Evolutionary conservation across 1,140 invertebrate species (phyloP).

Genomic region (Sinonovacula constricta): DNA sequence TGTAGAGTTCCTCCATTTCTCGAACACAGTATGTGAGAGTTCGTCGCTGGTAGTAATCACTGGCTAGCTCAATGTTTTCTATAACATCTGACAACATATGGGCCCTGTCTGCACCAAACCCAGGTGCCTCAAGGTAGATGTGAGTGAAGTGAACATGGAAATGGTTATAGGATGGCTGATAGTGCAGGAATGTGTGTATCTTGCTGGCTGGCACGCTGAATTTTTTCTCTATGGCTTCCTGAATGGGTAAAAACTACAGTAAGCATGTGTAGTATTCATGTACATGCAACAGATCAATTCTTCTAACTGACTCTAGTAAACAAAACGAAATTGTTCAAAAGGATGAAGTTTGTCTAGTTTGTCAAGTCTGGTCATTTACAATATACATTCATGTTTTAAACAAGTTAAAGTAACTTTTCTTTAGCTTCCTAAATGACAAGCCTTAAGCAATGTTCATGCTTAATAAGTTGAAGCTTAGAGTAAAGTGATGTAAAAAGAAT

Average conservation of each 20-base stretch:
- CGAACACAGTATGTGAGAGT: constrained; percentile 82
- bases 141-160: constrained; percentile 96
- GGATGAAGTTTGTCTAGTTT: too few relatives aligned
- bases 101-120: constrained; percentile 88
- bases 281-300: too few relatives aligned
- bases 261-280: too few relatives aligned
- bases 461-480: too few relatives aligned
- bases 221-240: constrained; percentile 88
- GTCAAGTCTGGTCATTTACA: too few relatives aligned
- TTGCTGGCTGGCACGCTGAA: constrained; percentile 86
- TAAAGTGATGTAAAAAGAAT: too few relatives aligned
- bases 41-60: constrained; percentile 91
- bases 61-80: constrained; percentile 89
- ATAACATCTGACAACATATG: constrained; percentile 95
- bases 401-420: too few relatives aligned
- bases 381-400: too few relatives aligned
- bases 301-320: too few relatives aligned
- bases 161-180: constrained; percentile 98
- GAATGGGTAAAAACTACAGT: constrained; percentile 75
- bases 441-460: too few relatives aligned
- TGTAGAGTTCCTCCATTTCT: constrained; percentile 72
- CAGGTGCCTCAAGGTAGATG: constrained; percentile 88
- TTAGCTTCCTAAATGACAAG: too few relatives aligned
- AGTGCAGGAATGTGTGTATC: constrained; percentile 92
- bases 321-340: too few relatives aligned